Evolutionary conservation across 2,113 vertebrate genomes (phyloP).

Genomic region (Cyanoderma ruficeps): DNA sequence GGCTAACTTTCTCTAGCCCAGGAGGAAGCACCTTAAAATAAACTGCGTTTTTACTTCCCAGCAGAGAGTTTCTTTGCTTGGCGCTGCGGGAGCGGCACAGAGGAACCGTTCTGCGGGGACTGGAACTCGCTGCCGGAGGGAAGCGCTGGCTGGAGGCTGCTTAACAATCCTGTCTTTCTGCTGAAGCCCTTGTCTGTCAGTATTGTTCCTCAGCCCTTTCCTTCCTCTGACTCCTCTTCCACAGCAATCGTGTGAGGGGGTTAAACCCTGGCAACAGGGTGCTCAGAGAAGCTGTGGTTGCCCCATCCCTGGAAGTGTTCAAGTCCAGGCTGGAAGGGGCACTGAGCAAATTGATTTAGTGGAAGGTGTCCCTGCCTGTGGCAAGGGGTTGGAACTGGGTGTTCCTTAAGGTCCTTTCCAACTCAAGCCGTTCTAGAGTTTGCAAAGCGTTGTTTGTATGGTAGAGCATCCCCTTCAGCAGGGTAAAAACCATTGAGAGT

Average conservation of each 20-base stretch:
- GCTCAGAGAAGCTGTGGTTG: neutral
- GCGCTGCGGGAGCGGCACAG: neutral
- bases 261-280: neutral
- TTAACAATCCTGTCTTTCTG: constrained; percentile 6
- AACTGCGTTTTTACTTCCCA: neutral
- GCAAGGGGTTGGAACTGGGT: neutral
- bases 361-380: neutral
- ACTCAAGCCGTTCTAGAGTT: neutral
- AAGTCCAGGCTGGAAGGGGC: neutral
- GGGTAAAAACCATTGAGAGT: neutral
- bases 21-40: neutral
- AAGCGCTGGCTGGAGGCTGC: neutral
- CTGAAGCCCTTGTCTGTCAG: neutral
- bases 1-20: neutral
- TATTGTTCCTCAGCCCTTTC: neutral
- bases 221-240: neutral
- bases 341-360: neutral
- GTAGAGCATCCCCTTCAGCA: neutral
- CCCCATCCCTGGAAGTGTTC: neutral
- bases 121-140: neutral
- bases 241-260: neutral
- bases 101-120: neutral
- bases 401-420: neutral
- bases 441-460: neutral
- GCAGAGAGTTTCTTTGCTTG: neutral